Evolutionary conservation across 1,140 invertebrate genomes (phyloP).

Genomic region (Cyrtorhinus lividipennis): DNA sequence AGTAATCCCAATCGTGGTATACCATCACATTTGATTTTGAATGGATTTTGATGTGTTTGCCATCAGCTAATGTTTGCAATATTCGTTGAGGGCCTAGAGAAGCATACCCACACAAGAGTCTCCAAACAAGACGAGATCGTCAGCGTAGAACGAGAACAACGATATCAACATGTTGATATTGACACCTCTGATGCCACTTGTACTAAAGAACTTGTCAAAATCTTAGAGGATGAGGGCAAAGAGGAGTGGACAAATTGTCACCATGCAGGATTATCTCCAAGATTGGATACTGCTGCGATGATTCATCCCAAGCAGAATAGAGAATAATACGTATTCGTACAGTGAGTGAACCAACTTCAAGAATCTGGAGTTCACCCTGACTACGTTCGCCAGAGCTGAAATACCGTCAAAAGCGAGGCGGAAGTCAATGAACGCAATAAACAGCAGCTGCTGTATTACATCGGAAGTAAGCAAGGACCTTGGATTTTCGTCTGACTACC

Average conservation of each 20-base stretch:
- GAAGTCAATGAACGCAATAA: conserved; percentile 25
- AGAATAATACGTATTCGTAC: conserved; percentile 22
- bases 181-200: not conserved
- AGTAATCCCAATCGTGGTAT: not conserved
- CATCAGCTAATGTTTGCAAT: conserved; percentile 19
- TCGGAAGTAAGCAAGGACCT: too few species aligned
- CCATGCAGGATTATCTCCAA: conserved; percentile 24
- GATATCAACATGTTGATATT: not conserved
- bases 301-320: conserved; percentile 13
- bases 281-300: conserved; percentile 10
- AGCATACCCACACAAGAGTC: conserved; percentile 14
- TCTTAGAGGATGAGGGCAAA: conserved; percentile 22
- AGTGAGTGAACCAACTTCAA: conserved; percentile 21
- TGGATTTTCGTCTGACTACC: too few species aligned
- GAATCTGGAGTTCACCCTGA: conserved; percentile 24
- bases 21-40: conserved; percentile 14
- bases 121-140: conserved; percentile 21
- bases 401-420: conserved; percentile 24
- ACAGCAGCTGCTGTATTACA: too few species aligned
- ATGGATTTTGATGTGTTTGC: conserved; percentile 20
- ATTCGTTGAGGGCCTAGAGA: conserved; percentile 16
- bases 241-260: conserved; percentile 19
- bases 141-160: conserved; percentile 21
- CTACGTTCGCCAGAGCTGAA: conserved; percentile 18
- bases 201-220: conserved; percentile 11